Conservation (phyloP, 2,113 vertebrate species). For the Spilogale gracilis region DNA sequence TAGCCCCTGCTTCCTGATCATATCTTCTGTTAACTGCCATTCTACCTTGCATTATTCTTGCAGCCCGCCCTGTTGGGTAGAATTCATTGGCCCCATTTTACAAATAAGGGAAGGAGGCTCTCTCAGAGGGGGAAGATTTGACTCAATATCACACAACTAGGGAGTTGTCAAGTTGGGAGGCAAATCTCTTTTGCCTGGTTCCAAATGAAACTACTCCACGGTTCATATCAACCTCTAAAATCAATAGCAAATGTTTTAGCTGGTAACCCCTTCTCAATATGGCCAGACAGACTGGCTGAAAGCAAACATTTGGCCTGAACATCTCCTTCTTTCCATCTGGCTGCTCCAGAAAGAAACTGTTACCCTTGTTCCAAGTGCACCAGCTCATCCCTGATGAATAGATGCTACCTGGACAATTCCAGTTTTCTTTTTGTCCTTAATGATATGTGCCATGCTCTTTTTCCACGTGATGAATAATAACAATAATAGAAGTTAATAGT, state of each 20-base stretch:
- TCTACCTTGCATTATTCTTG: background rate
- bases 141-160: background rate
- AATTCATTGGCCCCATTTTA: background rate
- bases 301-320: slow-evolving; percentile 67
- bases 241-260: slow-evolving; percentile 53
- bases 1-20: background rate
- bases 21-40: background rate
- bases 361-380: slow-evolving; percentile 13
- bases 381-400: background rate
- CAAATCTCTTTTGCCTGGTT: background rate
- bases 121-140: background rate
- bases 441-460: background rate
- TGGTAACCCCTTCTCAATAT: slow-evolving; percentile 61
- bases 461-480: background rate
- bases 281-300: slow-evolving; percentile 62
- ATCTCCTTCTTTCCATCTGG: slow-evolving; percentile 46
- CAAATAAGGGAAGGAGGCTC: background rate
- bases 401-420: background rate
- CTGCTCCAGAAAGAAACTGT: slow-evolving; percentile 36
- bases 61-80: background rate
- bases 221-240: slow-evolving; percentile 26
- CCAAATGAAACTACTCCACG: background rate
- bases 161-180: background rate
- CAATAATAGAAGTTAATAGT: background rate
- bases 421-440: background rate